phyloP scores from a whole-genome alignment of 2,113 vertebrate species.

The Cygnus buccinator region DNA sequence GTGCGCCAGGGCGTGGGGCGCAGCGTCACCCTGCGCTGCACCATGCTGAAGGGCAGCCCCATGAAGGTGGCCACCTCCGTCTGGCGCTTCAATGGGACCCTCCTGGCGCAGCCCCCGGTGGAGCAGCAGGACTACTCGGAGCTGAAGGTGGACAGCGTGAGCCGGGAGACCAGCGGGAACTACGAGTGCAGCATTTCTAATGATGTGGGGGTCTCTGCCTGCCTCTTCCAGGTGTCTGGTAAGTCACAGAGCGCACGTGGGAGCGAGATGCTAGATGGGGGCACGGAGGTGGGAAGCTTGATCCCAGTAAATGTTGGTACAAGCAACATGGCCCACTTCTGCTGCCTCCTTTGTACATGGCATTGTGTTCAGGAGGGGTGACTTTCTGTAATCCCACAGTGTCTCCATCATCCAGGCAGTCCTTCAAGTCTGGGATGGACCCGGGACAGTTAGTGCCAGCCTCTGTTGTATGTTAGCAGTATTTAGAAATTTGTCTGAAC shows the following conservation, averaged over 20 bases:
- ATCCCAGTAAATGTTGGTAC: not conserved
- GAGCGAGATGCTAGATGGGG: not conserved
- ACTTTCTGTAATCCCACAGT: not conserved
- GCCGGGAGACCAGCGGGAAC: slow-evolving; percentile 84
- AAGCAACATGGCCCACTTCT: not conserved
- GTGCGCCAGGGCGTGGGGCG: slow-evolving; percentile 85
- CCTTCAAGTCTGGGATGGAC: not conserved
- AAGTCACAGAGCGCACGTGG: slow-evolving; percentile 20
- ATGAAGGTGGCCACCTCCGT: slow-evolving; percentile 84
- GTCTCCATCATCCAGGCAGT: not conserved
- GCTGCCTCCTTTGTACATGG: fast-evolving
- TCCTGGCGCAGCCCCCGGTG: slow-evolving; percentile 71
- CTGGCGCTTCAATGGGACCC: slow-evolving; percentile 88
- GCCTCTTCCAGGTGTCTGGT: slow-evolving; percentile 94
- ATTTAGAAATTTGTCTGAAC: not conserved
- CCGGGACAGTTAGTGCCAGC: not conserved
- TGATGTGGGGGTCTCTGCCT: slow-evolving; percentile 86
- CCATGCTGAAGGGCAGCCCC: slow-evolving; percentile 88
- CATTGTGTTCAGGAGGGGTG: not conserved
- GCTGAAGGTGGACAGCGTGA: slow-evolving; percentile 85
- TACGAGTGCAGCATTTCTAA: slow-evolving; percentile 94
- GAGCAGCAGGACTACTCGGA: slow-evolving; percentile 88
- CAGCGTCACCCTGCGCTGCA: slow-evolving; percentile 85
- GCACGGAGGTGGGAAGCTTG: not conserved
- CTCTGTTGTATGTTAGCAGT: not conserved